phyloP scores from a whole-genome alignment of 2,113 vertebrate genomes.

The Nycticebus coucang region DNA sequence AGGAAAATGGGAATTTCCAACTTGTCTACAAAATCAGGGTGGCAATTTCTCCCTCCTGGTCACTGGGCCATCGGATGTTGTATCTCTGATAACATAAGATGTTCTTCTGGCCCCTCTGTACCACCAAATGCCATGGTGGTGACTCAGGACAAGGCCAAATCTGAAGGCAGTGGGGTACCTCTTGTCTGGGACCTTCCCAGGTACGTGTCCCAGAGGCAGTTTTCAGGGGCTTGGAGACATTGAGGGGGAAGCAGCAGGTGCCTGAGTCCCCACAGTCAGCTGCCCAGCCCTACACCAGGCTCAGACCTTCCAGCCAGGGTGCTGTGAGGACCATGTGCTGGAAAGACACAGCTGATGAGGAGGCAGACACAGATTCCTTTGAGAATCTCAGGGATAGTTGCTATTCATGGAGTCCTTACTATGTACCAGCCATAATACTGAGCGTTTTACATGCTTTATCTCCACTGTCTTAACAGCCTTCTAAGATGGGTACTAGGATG shows the following conservation, averaged over 20 bases:
- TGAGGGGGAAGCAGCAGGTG: not conserved
- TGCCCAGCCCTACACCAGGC: not conserved
- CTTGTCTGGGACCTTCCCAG: not conserved
- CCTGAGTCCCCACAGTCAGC: not conserved
- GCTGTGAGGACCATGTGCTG: not conserved
- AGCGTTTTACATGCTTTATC: conserved; percentile 23
- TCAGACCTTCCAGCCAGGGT: not conserved
- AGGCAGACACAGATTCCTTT: not conserved
- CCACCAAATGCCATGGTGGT: not conserved
- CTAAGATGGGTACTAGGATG: not conserved
- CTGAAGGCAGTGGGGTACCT: not conserved
- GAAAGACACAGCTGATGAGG: not conserved
- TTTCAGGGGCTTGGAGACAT: not conserved
- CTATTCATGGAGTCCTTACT: not conserved
- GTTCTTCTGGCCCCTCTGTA: not conserved
- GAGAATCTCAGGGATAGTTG: not conserved
- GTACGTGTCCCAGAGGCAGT: not conserved
- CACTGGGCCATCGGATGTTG: too few relatives aligned
- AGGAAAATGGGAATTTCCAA: fast-evolving
- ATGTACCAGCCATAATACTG: not conserved
- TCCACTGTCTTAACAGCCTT: conserved; percentile 6
- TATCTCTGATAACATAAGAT: not conserved
- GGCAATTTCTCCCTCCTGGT: not conserved
- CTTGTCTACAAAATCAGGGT: not conserved
- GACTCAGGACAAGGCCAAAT: not conserved